phyloP scores from a whole-genome alignment of 1,140 invertebrate species.

The Diachasmimorpha longicaudata region DNA sequence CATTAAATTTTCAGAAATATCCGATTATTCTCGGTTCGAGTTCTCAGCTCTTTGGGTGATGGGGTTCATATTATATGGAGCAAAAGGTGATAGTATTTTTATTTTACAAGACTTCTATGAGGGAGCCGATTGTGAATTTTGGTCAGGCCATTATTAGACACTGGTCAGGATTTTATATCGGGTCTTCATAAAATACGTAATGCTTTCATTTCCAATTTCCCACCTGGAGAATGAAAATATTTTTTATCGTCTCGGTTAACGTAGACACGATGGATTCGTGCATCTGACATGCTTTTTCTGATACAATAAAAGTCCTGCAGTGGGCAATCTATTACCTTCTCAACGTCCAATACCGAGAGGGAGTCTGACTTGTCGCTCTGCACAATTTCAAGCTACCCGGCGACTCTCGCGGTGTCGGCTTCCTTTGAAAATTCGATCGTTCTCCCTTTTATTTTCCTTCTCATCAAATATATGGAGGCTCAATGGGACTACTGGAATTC shows the following conservation, averaged over 20 bases:
- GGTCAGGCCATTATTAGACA: no score
- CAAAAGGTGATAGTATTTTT: no score
- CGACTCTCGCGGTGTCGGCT: not conserved
- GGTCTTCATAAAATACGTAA: no score
- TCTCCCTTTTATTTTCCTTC: conserved; percentile 4
- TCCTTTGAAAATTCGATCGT: conserved; percentile 12
- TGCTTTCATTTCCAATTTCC: no score
- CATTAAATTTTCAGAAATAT: not conserved
- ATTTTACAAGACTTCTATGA: no score
- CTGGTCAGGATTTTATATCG: no score
- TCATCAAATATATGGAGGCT: conserved; percentile 38
- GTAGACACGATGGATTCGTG: conserved; percentile 1
- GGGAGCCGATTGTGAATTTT: no score
- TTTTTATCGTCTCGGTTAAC: not conserved
- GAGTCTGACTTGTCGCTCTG: not conserved
- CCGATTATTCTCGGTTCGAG: not conserved
- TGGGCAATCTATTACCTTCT: conserved; percentile 47
- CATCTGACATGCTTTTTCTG: conserved; percentile 45
- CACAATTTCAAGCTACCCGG: not conserved
- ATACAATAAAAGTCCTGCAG: conserved; percentile 47
- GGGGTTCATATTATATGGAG: no score
- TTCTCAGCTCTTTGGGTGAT: not conserved
- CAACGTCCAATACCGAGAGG: conserved; percentile 26
- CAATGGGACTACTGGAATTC: conserved; percentile 51
- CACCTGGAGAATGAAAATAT: not conserved